Conservation (phyloP, 1,140 invertebrate genomes). For the Colletes latitarsis region DNA sequence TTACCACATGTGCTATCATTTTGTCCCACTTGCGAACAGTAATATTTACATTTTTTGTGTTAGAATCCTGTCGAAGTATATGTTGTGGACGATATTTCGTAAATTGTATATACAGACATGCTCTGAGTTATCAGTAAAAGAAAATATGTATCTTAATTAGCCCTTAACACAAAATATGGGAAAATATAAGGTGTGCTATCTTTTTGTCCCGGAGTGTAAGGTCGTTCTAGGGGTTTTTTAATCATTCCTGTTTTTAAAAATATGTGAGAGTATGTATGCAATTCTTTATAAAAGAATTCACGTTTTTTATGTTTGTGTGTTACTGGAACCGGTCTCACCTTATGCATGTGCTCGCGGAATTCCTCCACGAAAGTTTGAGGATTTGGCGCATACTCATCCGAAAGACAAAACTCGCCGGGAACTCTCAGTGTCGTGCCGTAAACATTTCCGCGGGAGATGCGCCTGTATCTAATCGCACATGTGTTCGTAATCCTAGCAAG, state of each 20-base stretch:
- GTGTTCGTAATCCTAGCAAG: constrained; percentile 67
- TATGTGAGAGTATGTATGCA: not conserved
- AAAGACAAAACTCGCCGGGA: not conserved
- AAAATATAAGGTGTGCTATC: no score
- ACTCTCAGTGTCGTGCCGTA: constrained; percentile 58
- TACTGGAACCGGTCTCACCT: not conserved
- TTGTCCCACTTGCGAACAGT: no score
- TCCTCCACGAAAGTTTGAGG: not conserved
- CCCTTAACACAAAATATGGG: no score
- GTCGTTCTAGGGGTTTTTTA: not conserved
- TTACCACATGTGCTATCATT: no score
- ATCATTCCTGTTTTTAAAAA: not conserved
- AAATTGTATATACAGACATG: no score
- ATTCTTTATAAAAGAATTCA: not conserved
- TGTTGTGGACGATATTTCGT: no score
- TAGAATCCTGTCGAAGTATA: no score
- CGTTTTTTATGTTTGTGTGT: not conserved
- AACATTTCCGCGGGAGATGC: constrained; percentile 70
- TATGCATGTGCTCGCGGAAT: not conserved
- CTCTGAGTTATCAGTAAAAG: no score
- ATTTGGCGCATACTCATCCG: not conserved
- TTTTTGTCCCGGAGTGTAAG: not conserved
- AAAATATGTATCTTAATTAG: no score
- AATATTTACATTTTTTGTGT: no score
- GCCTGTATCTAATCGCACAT: constrained; percentile 65